A percentile compares a stretch with the other conserved stretches of the same genome.
Conservation (phyloP, 2,797 vertebrate species). For the Phataginus tricuspis region DNA sequence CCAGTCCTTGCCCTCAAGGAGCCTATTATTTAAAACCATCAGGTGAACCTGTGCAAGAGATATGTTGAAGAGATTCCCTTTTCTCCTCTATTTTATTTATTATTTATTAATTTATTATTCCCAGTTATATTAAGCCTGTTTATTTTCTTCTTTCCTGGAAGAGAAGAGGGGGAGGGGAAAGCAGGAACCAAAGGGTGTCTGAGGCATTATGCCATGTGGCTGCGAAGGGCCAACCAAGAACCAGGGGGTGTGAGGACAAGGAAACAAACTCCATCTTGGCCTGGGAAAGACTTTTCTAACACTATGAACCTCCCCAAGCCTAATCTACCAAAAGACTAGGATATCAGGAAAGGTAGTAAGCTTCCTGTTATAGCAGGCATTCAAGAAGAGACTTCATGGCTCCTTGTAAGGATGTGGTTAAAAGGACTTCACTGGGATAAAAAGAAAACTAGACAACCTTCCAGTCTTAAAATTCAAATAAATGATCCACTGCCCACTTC, state of each 20-base stretch:
- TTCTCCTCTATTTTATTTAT: neutral
- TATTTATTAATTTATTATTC: neutral
- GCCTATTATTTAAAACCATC: neutral
- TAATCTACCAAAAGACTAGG: neutral
- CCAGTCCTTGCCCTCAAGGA: neutral
- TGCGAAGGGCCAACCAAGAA: neutral
- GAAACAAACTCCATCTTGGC: neutral
- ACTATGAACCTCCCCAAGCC: neutral
- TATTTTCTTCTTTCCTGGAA: neutral
- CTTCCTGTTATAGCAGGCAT: neutral
- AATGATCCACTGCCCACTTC: neutral
- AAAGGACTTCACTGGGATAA: neutral
- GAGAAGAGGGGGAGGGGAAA: neutral
- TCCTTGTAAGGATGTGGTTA: neutral
- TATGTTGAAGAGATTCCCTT: neutral
- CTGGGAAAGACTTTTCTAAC: neutral
- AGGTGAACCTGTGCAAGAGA: neutral
- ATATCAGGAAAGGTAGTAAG: neutral
- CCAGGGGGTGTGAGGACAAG: neutral
- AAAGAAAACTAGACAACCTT: neutral
- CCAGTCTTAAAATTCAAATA: neutral
- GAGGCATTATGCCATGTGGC: neutral
- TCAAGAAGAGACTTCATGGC: neutral
- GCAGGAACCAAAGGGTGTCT: neutral
- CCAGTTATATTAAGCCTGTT: too few species aligned